Evolutionary conservation across 2,888 invertebrate species (phyloP).

Genomic region (Dolichomitus sp.): DNA sequence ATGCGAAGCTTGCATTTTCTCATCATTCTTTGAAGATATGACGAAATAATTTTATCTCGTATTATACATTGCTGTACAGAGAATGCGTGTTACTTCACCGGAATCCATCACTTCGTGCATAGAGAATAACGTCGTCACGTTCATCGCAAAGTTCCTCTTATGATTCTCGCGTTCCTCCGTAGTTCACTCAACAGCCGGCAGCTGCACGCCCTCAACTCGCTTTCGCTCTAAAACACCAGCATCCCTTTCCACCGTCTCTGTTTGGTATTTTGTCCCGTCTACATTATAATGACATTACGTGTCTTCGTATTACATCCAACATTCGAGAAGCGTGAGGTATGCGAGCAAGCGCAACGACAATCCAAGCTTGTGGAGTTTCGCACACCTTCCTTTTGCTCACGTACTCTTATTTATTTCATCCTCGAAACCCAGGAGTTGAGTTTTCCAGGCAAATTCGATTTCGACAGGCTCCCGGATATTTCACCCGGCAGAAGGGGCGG

Average conservation of each 20-base stretch:
- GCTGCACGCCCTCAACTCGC: conserved; percentile 50
- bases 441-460: conserved; percentile 64
- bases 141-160: conserved; percentile 66
- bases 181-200: background rate
- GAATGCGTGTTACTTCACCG: conserved; percentile 9
- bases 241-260: conserved; percentile 53
- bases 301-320: conserved; percentile 80
- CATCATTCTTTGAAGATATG: conserved; percentile 51
- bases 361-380: conserved; percentile 14
- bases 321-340: conserved; percentile 57
- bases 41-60: conserved; percentile 55
- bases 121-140: conserved; percentile 77
- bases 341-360: conserved; percentile 58
- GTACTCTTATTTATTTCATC: conserved; percentile 75
- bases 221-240: conserved; percentile 42
- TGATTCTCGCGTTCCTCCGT: conserved; percentile 44
- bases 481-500: conserved; percentile 47
- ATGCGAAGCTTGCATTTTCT: conserved; percentile 21
- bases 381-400: conserved; percentile 50
- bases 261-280: conserved; percentile 80
- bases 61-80: conserved; percentile 36
- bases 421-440: conserved; percentile 65
- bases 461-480: conserved; percentile 62
- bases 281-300: conserved; percentile 84
- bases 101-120: conserved; percentile 61